Evolutionary conservation across 2,797 vertebrate genomes (phyloP), one percentile per base, ranked within the genome.

Genomic region (Phrynocephalus forsythii): DNA sequence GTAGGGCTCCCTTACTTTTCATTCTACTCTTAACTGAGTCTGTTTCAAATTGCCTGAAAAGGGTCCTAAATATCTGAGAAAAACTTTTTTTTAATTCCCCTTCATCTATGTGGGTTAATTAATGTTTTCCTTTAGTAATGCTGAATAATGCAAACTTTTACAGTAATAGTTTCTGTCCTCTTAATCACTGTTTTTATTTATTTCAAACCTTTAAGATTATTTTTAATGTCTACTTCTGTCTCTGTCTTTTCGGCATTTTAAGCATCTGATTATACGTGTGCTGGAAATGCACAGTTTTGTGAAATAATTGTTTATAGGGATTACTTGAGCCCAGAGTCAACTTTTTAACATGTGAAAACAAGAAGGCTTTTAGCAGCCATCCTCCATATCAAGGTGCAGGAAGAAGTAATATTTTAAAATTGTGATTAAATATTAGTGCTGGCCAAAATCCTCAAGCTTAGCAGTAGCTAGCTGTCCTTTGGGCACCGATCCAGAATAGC

Each of bases 301-400:
- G 88, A 94, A 94, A 94, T 86, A 81, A 91, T 76, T 94, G 94
- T 95, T 96, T 96, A 93, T 90, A 38, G 80, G 86, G 93, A 95
- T 95, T 92, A 93, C 68, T 79, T 66, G 79, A 24, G 86, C 79
- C 94, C 88, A 63, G 77, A 86, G 87, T 86, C 77, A 86, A 69
- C 83, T 85, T 83, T 91, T 91, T 88, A 88, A 82, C 89, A 84
- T 92, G 91, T 86, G 90, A 93, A 85, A 91, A 80, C 83, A 20
- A 3, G 10, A 50, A 6, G 18, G 84, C 9, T 83, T 89, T 82
- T 69, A 24, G 66, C 79, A 26, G 76, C 18, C 15, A 38, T 8
- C 87, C 84, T 67, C n/a, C 1, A 2, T 30, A 89, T 83, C 73
- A 84, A 91, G 90, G 89, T 44, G 84, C 89, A 92, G 78, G 72